Percentiles rank a stretch among this genome's conserved stretches.
phyloP scores from a whole-genome alignment of 1,140 invertebrate genomes.

The Atta texana region DNA sequence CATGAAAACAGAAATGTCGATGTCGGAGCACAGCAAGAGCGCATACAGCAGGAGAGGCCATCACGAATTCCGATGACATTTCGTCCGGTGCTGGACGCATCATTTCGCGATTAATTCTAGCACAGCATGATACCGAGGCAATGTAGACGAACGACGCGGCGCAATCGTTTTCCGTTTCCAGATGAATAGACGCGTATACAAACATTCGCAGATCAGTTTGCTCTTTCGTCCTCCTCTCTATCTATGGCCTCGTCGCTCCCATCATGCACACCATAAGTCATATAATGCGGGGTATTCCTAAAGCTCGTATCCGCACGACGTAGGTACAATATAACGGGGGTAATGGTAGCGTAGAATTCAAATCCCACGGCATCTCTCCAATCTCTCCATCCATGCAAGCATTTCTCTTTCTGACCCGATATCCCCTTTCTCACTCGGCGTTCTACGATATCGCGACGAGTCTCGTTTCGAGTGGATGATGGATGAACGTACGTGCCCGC shows the following conservation, averaged over 20 bases:
- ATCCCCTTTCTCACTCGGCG: background rate
- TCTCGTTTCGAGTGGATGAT: slow-evolving; percentile 71
- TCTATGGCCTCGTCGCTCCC: background rate
- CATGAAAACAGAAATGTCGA: slow-evolving; percentile 28
- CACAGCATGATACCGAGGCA: slow-evolving; percentile 60
- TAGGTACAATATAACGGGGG: slow-evolving; percentile 55
- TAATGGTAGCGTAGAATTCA: slow-evolving; percentile 48
- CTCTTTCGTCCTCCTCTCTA: background rate
- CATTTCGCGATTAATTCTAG: slow-evolving; percentile 68
- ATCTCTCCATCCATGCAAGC: slow-evolving; percentile 10
- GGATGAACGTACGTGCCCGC: slow-evolving; percentile 56
- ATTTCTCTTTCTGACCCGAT: background rate
- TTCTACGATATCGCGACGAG: slow-evolving; percentile 67
- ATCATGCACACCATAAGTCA: slow-evolving; percentile 41
- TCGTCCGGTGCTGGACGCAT: slow-evolving; percentile 39
- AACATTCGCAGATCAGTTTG: background rate
- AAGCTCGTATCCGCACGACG: slow-evolving; percentile 53
- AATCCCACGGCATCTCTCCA: slow-evolving; percentile 20
- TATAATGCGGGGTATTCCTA: slow-evolving; percentile 45
- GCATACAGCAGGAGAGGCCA: slow-evolving; percentile 30
- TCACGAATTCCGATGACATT: slow-evolving; percentile 58
- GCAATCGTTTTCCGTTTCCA: slow-evolving; percentile 72
- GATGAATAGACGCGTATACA: slow-evolving; percentile 65
- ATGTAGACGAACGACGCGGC: slow-evolving; percentile 54
- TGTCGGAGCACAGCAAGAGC: background rate